Evolutionary conservation across 2,797 vertebrate genomes (phyloP), one percentile per base, ranked within the genome.

Genomic region (Chelmon rostratus): DNA sequence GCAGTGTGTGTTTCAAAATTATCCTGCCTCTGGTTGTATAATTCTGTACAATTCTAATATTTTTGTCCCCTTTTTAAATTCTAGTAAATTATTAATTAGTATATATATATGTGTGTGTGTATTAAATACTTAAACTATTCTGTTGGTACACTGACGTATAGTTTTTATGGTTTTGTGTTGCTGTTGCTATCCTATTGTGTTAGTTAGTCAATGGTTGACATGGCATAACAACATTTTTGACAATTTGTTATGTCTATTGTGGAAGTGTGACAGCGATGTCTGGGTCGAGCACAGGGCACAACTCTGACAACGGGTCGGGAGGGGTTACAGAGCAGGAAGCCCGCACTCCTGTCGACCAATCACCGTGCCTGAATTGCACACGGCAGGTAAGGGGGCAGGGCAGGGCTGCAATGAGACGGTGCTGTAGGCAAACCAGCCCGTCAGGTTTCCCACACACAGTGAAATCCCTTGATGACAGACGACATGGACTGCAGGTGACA

Each of bases 401-500:
- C 74, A 59, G 68, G 81, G 83, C 67, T 46, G 46, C 13, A n/a
- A 28, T 2, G 44, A 85, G 82, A 83, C 70, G 1, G 81, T 3
- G 81, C 73, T 85, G 79, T 63, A 42, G 83, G 83, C 42, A 84
- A 95, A 95, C 95, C 93, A 87, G 95, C 83, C 87, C 3, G 35
- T 94, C 95, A 89, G 92, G 94, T 95, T 95, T 92, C 79, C 75
- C 80, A 68, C 78, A 76, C 46, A 61, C 44, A 88, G 61, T 76
- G 82, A 93, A 88, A 92, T 87, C 92, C 81, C 82, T 82, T 81
- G 79, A 85, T 90, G 90, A 94, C 81, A 91, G 90, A 89, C n/a
- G 31, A 50, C 46, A 49, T 67, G 72, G 82, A 84, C 86, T 1
- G 49, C n/a, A 66, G 46, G 83, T 88, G 85, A 93, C 87, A 76